A percentile compares a stretch with the other conserved stretches of the same genome.
Evolutionary conservation across 1,140 invertebrate genomes (phyloP).

Genomic region (Proales similis): DNA sequence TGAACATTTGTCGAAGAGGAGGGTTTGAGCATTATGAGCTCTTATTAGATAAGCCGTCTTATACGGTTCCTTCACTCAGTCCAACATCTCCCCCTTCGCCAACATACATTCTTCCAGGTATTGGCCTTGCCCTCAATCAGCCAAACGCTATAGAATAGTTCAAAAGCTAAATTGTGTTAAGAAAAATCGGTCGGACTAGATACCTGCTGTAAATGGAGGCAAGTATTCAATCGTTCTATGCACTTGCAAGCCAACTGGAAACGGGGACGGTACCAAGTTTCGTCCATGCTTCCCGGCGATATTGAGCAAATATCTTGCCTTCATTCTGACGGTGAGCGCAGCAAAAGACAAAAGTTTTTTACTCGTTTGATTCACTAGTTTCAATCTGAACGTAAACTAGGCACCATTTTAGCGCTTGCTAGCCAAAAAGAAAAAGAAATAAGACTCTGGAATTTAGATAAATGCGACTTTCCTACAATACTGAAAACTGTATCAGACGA

Average conservation of each 20-base stretch:
- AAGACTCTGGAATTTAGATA: background rate
- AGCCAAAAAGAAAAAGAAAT: background rate
- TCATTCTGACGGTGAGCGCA: conserved; percentile 44
- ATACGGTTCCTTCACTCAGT: conserved; percentile 2
- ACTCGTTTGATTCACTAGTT: background rate
- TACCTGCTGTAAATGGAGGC: conserved; percentile 43
- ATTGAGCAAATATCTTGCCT: conserved; percentile 44
- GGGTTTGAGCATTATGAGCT: conserved; percentile 7
- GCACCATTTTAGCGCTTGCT: background rate
- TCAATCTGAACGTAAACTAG: background rate
- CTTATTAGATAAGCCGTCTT: background rate
- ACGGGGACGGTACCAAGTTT: conserved; percentile 43
- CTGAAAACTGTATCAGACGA: no score
- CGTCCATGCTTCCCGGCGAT: conserved; percentile 44
- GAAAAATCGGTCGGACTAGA: no score
- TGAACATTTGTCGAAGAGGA: conserved; percentile 2
- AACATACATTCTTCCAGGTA: conserved; percentile 5
- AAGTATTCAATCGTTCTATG: conserved; percentile 42
- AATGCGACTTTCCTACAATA: no score
- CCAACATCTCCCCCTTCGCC: conserved; percentile 6
- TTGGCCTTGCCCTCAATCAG: background rate
- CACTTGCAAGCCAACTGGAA: conserved; percentile 46
- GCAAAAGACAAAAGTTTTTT: no score
- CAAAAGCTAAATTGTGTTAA: no score
- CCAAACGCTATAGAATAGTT: background rate